Base-by-base conservation (phyloP, 2,797 vertebrate genomes). In the Danio kyathit region DNA sequence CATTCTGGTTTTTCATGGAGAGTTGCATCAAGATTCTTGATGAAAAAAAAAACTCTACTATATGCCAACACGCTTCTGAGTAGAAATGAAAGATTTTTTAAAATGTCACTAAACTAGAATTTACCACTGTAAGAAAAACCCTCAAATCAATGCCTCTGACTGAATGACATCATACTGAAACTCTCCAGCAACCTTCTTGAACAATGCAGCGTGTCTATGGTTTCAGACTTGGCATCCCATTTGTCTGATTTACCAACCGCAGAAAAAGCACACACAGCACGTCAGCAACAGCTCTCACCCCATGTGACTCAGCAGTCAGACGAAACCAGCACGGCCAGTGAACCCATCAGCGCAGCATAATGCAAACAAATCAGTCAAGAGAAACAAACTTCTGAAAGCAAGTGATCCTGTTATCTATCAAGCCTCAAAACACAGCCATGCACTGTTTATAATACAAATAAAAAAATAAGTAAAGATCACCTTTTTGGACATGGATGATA, bases 401-500 rank as follows among this genome's bases (percentile, higher is more conserved):
- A 14, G 11, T 51, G 63, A 49, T 14, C 10, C 10, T 17, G 43
- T 12, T 63, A 29, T 60, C 17, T 21, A 41, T 7, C 16, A 61
- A 6, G 19, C 7, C 48, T 21, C 46, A 4, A 5, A 56, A n/a
- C 60, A 16, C 13, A 21, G 12, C 29, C 8, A 56, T 5, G 2
- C 7, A 14, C 61, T 29, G 7, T 41, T 38, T 12, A 70, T 19
- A 60, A 60, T 9, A 72, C 38, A 21, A 7, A 17, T 43, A 16
- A 19, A 17, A 43, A 1, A 16, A n/a, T 11, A 49, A 59, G 63
- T 67, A 52, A 11, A 13, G 11, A 65, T 46, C 97, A 99, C 98
- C 98, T 99, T 99, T 99, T 92, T 99, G 98, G 74, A 99, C 97
- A 19, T 99, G 98, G 91, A 99, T 99, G 95, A 99, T 98, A 87